Base-by-base conservation (phyloP, 2,888 invertebrate species). In the Apeira syringaria region DNA sequence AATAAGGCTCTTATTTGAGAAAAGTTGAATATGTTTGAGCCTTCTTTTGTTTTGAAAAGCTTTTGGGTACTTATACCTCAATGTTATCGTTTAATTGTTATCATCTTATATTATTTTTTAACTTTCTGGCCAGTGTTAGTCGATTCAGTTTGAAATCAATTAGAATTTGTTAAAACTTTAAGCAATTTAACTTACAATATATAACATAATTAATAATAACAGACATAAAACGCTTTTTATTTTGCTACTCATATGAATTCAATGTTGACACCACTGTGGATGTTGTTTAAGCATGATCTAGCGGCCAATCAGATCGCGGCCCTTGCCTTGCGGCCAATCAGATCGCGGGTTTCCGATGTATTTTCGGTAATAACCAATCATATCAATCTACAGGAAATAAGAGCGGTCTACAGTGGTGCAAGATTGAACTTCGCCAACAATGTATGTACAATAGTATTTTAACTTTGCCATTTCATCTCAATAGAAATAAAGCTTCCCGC, bases 391-490 rank as follows among this genome's bases (percentile, higher is more conserved):
- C 4, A 18, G 18, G 18, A 7, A 20, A 20, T 20, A 15, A 3
- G 15, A 4, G 34, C 39, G 41, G 49, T 59, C 54, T 61, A 61
- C 66, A 64, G 54, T 58, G 53, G 57, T 67, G 61, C 39, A 32
- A 46, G 45, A 55, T 63, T 60, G 56, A 56, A 69, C 61, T 42
- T 60, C 52, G 59, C 69, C 70, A 71, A 64, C 68, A 62, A 56
- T 72, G 68, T 79, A 56, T 72, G 68, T 79, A 83, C 70, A 71
- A 80, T 81, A 80, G 75, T 74, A 75, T 36, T 74, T 59, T 58
- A 74, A 76, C 59, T 76, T 82, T 81, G 76, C 82, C 80, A 83
- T 68, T 80, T 78, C 72, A 69, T 79, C 73, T 83, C 80, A 83
- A 84, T 86, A 86, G 80, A 63, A 67, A 78, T 59, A 78, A 71